Evolutionary conservation across 2,797 vertebrate species (phyloP), one percentile per base, ranked within the genome.

Genomic region (Oryzias dopingdopingensis): DNA sequence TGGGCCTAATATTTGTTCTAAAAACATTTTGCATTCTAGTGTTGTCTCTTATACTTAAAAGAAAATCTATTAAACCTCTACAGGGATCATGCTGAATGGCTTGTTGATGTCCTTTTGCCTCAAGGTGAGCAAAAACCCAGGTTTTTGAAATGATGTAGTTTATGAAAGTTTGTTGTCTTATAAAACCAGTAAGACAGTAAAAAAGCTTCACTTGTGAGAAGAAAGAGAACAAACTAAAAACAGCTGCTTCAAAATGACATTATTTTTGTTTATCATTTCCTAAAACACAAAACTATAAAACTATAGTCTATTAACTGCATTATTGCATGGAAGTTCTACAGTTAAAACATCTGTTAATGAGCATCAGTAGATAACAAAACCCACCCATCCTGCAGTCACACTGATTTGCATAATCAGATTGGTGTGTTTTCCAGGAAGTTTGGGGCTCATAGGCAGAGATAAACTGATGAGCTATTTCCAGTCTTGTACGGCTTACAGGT

Each of bases 1-100:
- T 32, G 42, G 18, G 13, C 22, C 20, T 5, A 15, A 12, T 13
- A 37, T 12, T 32, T 57, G 50, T 49, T 46, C 26, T 37, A 32
- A 32, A 37, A 13, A 49, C 46, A 14, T 46, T 59, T 63, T 48
- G 43, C 46, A 32, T 40, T 49, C 1, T 32, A 51, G 51, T 45
- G 53, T 26, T 44, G 37, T 56, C 42, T 1, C 26, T 7, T 7
- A 12, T 37, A 10, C 17, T 61, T 74, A 29, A 72, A 80, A 41
- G 42, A 65, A 56, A 20, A 52, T 76, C 79, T 74, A 42, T 77
- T 65, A 75, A 18, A 79, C 67, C 62, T 86, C 89, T 89, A 37
- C 79, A 99, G 97, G 84, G 97, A 99, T 81, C 96, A 98, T 55
- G 91, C 95, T 60, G 95, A 98, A 89, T 99, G 97, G 97, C 88